phyloP scores from a whole-genome alignment of 2,888 invertebrate species.

The Hyposoter dolosus region DNA sequence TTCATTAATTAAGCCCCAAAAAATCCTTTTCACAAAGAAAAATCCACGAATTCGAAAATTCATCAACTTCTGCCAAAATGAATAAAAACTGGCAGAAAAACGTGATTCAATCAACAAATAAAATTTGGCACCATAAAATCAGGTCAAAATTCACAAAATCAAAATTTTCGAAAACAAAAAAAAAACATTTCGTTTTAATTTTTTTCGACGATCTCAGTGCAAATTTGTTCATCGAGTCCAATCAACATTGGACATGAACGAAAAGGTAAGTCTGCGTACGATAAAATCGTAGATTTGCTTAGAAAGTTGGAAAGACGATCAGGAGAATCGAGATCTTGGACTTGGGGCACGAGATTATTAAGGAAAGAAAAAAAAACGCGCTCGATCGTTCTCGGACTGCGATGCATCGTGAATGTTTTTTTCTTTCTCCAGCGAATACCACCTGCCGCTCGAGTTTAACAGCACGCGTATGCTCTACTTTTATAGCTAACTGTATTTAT shows the following conservation, averaged over 20 bases:
- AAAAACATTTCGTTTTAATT: neutral
- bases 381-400: neutral
- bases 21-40: neutral
- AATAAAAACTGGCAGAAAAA: neutral
- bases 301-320: conserved; percentile 23
- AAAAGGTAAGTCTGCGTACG: conserved; percentile 30
- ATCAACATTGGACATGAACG: neutral
- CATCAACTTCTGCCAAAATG: neutral
- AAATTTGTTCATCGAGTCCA: neutral
- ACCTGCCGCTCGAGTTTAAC: conserved; percentile 76
- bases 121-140: neutral
- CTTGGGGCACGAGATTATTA: neutral
- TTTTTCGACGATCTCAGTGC: neutral
- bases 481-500: conserved; percentile 72
- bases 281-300: conserved; percentile 19
- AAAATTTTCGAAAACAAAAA: neutral
- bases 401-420: conserved; percentile 26
- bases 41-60: neutral
- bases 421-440: conserved; percentile 70
- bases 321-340: conserved; percentile 26
- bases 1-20: neutral
- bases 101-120: neutral
- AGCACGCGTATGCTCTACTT: conserved; percentile 78
- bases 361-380: conserved; percentile 3
- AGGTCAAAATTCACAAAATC: too few species aligned